Percentiles rank a stretch among this genome's conserved stretches.
Evolutionary conservation across 2,797 vertebrate species (phyloP).

Genomic region (Rhinoraja longicauda): DNA sequence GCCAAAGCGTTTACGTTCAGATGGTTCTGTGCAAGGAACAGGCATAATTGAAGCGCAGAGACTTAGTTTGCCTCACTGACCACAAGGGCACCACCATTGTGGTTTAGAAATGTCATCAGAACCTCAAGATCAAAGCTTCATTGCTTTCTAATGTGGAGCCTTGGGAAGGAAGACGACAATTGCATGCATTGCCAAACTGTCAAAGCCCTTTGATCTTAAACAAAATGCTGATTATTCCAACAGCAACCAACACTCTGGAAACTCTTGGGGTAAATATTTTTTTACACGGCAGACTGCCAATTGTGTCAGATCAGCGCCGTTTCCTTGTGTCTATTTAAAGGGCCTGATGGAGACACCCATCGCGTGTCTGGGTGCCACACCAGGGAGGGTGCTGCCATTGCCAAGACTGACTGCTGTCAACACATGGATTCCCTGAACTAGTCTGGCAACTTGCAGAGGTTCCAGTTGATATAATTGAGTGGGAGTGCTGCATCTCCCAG

Average conservation of each 20-base stretch:
- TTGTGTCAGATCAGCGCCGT: neutral
- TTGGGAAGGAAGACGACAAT: neutral
- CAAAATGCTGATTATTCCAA: neutral
- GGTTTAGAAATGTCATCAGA: neutral
- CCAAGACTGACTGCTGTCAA: neutral
- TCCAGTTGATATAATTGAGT: neutral
- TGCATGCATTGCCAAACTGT: neutral
- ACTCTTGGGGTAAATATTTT: neutral
- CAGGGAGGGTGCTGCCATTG: neutral
- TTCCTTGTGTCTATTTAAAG: neutral
- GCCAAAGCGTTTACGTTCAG: neutral
- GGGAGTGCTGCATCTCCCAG: too few species aligned
- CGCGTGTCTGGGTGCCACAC: neutral
- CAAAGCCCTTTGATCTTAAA: neutral
- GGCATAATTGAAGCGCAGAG: neutral
- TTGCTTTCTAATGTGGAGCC: neutral
- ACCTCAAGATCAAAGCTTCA: conserved; percentile 17
- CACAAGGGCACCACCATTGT: conserved; percentile 2
- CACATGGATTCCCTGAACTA: neutral
- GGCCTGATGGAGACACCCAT: neutral
- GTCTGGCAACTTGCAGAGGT: too few species aligned
- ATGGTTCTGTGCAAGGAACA: neutral
- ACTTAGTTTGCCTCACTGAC: neutral
- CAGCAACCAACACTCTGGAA: neutral
- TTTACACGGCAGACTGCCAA: neutral